A percentile compares a stretch with the other conserved stretches of the same genome.
Conservation (phyloP, 2,797 vertebrate species). For the Cossypha polioptera region DNA sequence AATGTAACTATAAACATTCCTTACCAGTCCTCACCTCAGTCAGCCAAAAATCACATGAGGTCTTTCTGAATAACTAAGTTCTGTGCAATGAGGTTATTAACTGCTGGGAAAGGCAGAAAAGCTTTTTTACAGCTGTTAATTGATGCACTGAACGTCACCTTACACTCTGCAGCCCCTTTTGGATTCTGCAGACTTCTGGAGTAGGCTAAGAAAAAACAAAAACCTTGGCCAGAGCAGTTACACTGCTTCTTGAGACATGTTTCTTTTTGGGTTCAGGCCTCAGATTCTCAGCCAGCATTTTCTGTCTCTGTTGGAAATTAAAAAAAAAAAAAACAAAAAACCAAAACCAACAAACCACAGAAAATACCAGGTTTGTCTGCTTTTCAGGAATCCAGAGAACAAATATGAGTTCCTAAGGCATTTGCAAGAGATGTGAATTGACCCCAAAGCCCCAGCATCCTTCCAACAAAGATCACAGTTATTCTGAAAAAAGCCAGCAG, state of each 20-base stretch:
- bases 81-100: conserved; percentile 29
- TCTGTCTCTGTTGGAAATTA: not conserved
- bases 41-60: conserved; percentile 49
- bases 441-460: not conserved
- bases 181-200: conserved; percentile 22
- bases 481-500: not conserved
- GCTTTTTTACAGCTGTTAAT: conserved; percentile 33
- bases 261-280: conserved; percentile 22
- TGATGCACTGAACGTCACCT: conserved; percentile 1
- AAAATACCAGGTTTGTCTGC: not conserved
- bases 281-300: conserved; percentile 16
- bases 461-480: not conserved
- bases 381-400: conserved; percentile 39
- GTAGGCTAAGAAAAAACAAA: not conserved
- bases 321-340: not conserved
- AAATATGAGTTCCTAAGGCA: not conserved
- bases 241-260: not conserved
- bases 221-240: not conserved
- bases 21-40: not conserved
- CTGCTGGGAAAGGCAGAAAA: conserved; percentile 34
- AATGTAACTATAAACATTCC: not conserved
- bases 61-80: conserved; percentile 15
- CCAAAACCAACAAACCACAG: not conserved
- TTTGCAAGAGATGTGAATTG: not conserved
- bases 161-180: not conserved